phyloP scores from a whole-genome alignment of 1,140 invertebrate species.

The Neelides sp. region DNA sequence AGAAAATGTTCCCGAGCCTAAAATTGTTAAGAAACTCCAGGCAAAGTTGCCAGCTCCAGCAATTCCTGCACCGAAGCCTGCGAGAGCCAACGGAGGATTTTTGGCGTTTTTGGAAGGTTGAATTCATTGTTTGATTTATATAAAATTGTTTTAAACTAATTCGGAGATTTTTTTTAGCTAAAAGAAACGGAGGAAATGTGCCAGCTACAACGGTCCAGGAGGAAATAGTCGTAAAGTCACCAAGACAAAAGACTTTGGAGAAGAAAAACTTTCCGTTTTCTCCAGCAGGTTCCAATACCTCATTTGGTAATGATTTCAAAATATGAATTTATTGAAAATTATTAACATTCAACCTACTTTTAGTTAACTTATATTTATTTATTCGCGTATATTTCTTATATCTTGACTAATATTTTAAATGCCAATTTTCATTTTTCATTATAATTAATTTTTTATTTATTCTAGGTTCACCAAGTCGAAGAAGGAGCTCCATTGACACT shows the following conservation, averaged over 20 bases:
- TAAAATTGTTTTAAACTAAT: background rate
- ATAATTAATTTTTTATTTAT: background rate
- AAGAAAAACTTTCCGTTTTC: slow-evolving; percentile 1
- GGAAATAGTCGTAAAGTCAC: background rate
- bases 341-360: slow-evolving; percentile 7
- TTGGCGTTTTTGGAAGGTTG: slow-evolving; percentile 16
- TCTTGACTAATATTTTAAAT: no score
- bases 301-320: slow-evolving; percentile 13
- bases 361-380: background rate
- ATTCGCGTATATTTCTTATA: no score
- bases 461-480: background rate
- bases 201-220: no score
- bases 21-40: background rate
- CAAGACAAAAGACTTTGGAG: background rate
- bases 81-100: slow-evolving; percentile 7
- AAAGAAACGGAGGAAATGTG: slow-evolving; percentile 2
- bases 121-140: background rate
- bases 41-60: background rate
- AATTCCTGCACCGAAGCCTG: background rate
- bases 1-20: background rate
- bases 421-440: no score
- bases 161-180: background rate
- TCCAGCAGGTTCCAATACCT: no score
- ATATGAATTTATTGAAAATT: slow-evolving; percentile 18
- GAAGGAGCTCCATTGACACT: background rate